Conservation (phyloP, 2,888 invertebrate species). For the Acleris sparsana region DNA sequence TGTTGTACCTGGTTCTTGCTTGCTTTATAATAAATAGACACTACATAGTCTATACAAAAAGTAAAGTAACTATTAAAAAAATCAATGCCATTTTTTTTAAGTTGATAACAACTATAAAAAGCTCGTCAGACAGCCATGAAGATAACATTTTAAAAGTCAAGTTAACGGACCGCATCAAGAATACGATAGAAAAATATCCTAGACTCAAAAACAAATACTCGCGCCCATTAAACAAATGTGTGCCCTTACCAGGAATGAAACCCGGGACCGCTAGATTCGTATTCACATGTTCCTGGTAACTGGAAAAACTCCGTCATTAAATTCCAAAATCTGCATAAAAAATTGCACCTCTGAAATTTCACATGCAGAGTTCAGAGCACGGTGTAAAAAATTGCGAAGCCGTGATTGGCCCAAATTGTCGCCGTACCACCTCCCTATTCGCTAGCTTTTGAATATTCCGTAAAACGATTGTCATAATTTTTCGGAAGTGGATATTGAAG, state of each 20-base stretch:
- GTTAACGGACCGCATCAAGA: no score
- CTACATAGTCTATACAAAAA: no score
- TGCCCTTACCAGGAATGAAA: no score
- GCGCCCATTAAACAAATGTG: no score
- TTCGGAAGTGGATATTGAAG: neutral
- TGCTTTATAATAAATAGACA: neutral
- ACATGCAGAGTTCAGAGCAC: conserved; percentile 42
- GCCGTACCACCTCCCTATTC: conserved; percentile 11
- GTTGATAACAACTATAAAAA: no score
- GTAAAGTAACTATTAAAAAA: no score
- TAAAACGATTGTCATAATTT: conserved; percentile 6
- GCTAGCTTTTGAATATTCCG: conserved; percentile 27
- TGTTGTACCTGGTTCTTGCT: neutral
- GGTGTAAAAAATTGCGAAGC: conserved; percentile 48
- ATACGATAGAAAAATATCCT: no score
- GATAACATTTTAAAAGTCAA: no score
- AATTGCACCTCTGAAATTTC: conserved; percentile 37
- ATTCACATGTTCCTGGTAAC: neutral
- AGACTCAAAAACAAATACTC: no score
- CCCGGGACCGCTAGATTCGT: no score
- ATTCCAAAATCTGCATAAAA: conserved; percentile 40
- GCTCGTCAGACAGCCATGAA: no score
- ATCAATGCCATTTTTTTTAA: no score
- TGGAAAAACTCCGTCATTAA: conserved; percentile 5
- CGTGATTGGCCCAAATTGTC: conserved; percentile 48